These are phyloP conservation scores for Amiota minor DNA, from an alignment of 2,888 invertebrate genomes.

Conservation along the genomic window DNA sequence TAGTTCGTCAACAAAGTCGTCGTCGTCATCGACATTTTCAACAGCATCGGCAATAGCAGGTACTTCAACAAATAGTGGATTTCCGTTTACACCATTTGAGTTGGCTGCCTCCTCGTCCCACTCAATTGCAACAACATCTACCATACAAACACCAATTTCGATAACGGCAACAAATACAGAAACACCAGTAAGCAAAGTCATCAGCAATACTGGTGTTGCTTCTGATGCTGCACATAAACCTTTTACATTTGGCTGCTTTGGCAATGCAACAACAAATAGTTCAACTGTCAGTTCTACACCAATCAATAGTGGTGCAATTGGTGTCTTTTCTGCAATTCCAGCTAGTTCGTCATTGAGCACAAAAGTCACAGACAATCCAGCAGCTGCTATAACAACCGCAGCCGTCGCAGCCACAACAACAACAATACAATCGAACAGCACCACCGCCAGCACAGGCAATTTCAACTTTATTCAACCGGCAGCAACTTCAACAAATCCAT, in stretches of 20 bases:
- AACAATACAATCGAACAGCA: neutral
- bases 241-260: constrained; percentile 14
- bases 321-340: no score
- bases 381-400: neutral
- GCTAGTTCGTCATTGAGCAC: neutral
- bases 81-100: neutral
- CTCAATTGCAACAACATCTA: neutral
- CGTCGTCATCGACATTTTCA: neutral
- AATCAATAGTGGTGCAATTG: neutral
- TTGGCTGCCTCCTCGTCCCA: neutral
- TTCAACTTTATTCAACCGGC: neutral
- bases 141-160: neutral
- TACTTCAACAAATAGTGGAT: neutral
- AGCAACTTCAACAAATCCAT: neutral
- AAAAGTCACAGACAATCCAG: constrained; percentile 4
- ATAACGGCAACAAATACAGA: neutral
- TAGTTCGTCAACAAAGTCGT: constrained; percentile 26
- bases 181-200: neutral
- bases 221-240: neutral
- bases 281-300: neutral
- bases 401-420: neutral
- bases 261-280: neutral
- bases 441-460: no score
- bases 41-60: neutral
- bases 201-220: neutral